Conservation (phyloP, 1,140 invertebrate species). For the Proctacanthus coquilletti region DNA sequence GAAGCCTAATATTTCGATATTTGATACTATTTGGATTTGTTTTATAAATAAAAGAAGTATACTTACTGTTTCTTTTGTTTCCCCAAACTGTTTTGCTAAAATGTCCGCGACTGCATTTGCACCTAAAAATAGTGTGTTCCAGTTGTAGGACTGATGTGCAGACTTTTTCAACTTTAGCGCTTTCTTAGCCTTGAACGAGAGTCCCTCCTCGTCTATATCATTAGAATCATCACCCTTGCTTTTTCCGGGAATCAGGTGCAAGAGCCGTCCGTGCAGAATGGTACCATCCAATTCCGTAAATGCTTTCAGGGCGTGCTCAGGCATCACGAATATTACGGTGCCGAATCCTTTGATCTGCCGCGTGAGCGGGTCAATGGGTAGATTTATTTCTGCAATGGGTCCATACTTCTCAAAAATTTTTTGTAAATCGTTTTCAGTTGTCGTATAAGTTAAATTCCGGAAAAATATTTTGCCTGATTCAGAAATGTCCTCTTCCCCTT, state of each 20-base stretch:
- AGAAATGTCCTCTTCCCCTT: constrained; percentile 65
- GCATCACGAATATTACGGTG: constrained; percentile 83
- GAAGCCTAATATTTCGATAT: constrained; percentile 1
- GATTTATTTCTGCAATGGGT: constrained; percentile 69
- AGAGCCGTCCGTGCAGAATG: constrained; percentile 75
- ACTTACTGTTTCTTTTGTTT: constrained; percentile 52
- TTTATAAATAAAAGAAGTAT: too few species aligned
- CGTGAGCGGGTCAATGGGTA: constrained; percentile 75
- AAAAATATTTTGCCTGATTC: constrained; percentile 91
- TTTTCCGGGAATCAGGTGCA: constrained; percentile 87
- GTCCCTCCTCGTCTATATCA: constrained; percentile 33
- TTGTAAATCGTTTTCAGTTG: constrained; percentile 76
- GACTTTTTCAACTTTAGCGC: constrained; percentile 58
- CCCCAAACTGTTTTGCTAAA: constrained; percentile 73
- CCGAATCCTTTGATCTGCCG: constrained; percentile 88
- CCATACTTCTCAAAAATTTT: constrained; percentile 77
- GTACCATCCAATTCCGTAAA: constrained; percentile 78
- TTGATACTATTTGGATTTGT: too few species aligned
- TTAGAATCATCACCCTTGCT: constrained; percentile 39
- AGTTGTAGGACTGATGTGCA: constrained; percentile 73
- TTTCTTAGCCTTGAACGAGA: constrained; percentile 78
- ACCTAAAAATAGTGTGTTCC: constrained; percentile 93
- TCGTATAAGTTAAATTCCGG: constrained; percentile 80
- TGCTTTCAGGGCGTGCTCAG: constrained; percentile 86
- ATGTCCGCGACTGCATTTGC: constrained; percentile 86